Conservation (phyloP, 2,888 invertebrate genomes). For the Drosophila mimica region DNA sequence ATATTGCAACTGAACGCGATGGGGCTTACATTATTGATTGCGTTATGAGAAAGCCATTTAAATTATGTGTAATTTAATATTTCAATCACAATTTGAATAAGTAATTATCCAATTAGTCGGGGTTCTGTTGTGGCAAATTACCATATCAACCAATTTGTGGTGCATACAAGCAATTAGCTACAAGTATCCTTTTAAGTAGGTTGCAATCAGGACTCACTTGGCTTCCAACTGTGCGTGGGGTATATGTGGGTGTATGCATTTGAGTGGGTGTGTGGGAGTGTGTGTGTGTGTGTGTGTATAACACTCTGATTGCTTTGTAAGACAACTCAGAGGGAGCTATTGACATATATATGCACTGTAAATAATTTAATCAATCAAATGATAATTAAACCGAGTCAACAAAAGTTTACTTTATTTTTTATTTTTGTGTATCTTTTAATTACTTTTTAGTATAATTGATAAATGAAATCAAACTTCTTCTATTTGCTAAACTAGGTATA, state of each 20-base stretch:
- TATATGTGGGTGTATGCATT: not conserved
- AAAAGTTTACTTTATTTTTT: not conserved
- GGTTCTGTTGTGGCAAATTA: not conserved
- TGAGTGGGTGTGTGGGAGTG: not conserved
- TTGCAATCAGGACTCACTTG: slow-evolving; percentile 59
- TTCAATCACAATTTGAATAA: slow-evolving; percentile 12
- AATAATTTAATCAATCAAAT: not conserved
- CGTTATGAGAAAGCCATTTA: slow-evolving; percentile 19
- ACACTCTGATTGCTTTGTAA: slow-evolving; percentile 26
- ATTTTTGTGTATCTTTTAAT: not conserved
- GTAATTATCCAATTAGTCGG: slow-evolving; percentile 17
- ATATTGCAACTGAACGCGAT: slow-evolving; percentile 12
- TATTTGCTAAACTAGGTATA: not conserved
- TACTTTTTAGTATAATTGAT: not conserved
- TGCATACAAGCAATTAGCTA: slow-evolving; percentile 48
- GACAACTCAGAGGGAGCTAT: slow-evolving; percentile 23
- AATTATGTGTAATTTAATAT: slow-evolving; percentile 1
- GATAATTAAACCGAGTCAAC: not conserved
- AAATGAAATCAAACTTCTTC: not conserved
- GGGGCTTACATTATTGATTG: slow-evolving; percentile 9
- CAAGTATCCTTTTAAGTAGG: slow-evolving; percentile 36
- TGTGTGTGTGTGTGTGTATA: not conserved
- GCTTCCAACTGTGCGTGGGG: slow-evolving; percentile 32
- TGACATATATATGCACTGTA: not conserved
- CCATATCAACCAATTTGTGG: slow-evolving; percentile 4